A percentile compares a stretch with the other conserved stretches of the same genome.
These are phyloP conservation scores for Frieseomelitta varia DNA, from an alignment of 1,140 invertebrate genomes.

Conservation along the genomic window DNA sequence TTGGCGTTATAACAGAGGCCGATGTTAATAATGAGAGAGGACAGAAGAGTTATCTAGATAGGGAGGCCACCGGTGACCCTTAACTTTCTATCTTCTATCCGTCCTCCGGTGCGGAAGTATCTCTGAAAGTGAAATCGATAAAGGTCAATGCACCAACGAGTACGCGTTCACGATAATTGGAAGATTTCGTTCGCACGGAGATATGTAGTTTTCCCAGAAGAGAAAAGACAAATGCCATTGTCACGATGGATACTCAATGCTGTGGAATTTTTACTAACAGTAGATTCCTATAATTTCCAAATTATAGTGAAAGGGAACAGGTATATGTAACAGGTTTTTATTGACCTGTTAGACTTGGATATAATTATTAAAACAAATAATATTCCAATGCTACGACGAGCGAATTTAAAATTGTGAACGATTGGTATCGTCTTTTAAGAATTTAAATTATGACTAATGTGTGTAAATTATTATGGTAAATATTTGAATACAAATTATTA, in stretches of 20 bases:
- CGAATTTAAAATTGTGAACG: no score
- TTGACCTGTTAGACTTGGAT: no score
- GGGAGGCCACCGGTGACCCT: not conserved
- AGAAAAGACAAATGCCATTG: not conserved
- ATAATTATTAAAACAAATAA: not conserved
- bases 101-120: constrained; percentile 28
- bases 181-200: not conserved
- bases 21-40: not conserved
- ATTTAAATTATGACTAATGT: no score
- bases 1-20: not conserved
- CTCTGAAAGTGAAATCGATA: constrained; percentile 52
- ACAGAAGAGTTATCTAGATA: not conserved
- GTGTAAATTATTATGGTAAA: no score
- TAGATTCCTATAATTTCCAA: no score
- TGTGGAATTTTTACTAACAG: no score
- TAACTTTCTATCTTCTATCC: constrained; percentile 10
- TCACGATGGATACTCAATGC: no score
- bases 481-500: no score
- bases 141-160: constrained; percentile 40
- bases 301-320: no score
- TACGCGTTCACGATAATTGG: constrained; percentile 11
- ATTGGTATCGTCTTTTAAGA: no score
- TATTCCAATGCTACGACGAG: no score
- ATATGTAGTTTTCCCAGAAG: not conserved
- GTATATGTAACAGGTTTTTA: not conserved